Evolutionary conservation across 2,888 invertebrate genomes (phyloP), one percentile per base, ranked within the genome.

Genomic region (Tetrapedia diversipes): DNA sequence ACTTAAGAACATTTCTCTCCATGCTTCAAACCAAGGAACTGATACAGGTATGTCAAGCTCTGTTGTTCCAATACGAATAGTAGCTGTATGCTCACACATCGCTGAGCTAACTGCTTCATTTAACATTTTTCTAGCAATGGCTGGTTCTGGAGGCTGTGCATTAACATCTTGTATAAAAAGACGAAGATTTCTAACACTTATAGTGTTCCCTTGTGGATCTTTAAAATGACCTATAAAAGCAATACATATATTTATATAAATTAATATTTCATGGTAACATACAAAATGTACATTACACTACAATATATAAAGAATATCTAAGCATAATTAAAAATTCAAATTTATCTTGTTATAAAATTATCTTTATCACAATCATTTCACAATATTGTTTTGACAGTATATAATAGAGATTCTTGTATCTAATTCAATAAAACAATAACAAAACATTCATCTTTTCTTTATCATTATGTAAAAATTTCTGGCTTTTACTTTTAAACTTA

Each of bases 21-120:
- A 99, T 11, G 96, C 95, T 92, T 98, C 98, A 93, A 97, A 99
- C 99, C 99, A 99, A 16, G 98, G 96, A 65, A 97, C 96, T 11
- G 95, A 93, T 43, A 94, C 93, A 37, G 97, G 97, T 85, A 97
- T 93, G 84, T 96, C 94, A 79, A 97, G 92, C 85, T 94, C 93
- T 6, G 85, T 85, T 70, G 90, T 92, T 93, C 95, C 95, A 85
- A 95, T 92, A 70, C 93, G 93, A 59, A 94, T 86, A 6, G 92
- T 80, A 51, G 94, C 93, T 24, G 93, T 94, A 89, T 94, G 93
- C 68, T 94, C 94, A 80, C 92, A 93, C 47, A 92, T 92, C 4
- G 93, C 92, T 74, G 94, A 93, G 82, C 95, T 94, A 4, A 97
- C 97, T 41, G 96, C 95, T 92, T 97, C 96, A 89, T 96, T 97